Percentiles rank a stretch among this genome's conserved stretches.
phyloP scores from a whole-genome alignment of 2,888 invertebrate genomes.

The Chydorus sphaericus region DNA sequence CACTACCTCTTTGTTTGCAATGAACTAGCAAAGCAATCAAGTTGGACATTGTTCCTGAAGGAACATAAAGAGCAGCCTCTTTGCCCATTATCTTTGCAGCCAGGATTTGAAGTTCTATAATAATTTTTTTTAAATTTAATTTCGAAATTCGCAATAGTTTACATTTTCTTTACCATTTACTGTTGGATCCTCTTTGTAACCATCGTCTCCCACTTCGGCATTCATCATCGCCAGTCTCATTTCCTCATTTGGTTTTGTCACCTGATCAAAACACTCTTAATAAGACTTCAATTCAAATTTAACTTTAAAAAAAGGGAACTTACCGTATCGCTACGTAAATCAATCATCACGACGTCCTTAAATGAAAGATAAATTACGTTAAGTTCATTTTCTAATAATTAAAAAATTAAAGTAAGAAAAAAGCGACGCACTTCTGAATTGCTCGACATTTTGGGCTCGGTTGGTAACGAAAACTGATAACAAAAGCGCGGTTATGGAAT shows the following conservation, averaged over 20 bases:
- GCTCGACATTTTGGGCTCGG: no score
- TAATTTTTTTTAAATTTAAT: background rate
- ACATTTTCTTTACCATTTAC: constrained; percentile 54
- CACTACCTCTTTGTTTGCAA: constrained; percentile 68
- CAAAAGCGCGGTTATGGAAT: no score
- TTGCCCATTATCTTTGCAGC: constrained; percentile 66
- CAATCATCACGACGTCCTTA: no score
- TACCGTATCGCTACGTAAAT: constrained; percentile 89
- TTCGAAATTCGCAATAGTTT: no score
- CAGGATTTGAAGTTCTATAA: constrained; percentile 52
- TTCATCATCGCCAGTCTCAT: constrained; percentile 79
- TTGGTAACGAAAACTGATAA: no score
- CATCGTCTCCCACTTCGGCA: constrained; percentile 83
- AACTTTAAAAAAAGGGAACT: background rate
- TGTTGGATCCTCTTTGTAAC: constrained; percentile 80
- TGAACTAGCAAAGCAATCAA: constrained; percentile 87
- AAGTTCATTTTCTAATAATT: no score
- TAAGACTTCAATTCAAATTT: background rate
- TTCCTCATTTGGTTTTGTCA: constrained; percentile 62
- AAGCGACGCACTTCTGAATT: no score
- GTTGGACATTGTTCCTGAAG: constrained; percentile 91
- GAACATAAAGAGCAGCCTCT: constrained; percentile 75
- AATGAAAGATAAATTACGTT: no score
- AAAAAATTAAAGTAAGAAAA: no score
- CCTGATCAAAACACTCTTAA: no score